A percentile compares a stretch with the other conserved stretches of the same genome.
phyloP scores from a whole-genome alignment of 1,140 invertebrate species.

The Lutraria rhynchaena region DNA sequence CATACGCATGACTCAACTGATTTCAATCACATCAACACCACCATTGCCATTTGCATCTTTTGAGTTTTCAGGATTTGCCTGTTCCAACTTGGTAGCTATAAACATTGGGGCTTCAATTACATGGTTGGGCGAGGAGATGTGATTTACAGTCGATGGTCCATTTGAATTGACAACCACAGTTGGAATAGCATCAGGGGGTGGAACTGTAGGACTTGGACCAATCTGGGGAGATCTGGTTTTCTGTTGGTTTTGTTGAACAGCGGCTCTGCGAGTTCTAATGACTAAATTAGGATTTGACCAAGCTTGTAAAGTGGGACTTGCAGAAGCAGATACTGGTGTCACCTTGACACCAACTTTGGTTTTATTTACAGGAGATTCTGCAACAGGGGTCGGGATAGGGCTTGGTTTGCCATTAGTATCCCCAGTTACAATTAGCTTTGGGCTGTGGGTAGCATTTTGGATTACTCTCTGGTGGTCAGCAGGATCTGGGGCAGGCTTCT shows the following conservation, averaged over 20 bases:
- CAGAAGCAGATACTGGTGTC: not conserved
- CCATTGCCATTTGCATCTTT: conserved; percentile 3
- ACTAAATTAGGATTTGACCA: conserved; percentile 84
- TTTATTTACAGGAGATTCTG: not conserved
- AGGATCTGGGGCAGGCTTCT: not conserved
- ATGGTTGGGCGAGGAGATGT: not conserved
- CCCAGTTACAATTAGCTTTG: not conserved
- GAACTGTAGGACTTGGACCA: conserved; percentile 24
- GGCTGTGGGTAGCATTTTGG: conserved; percentile 1
- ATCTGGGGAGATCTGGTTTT: conserved; percentile 41
- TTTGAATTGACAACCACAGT: not conserved
- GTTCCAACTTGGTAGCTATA: conserved; percentile 33
- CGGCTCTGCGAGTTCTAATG: conserved; percentile 83
- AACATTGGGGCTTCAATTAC: not conserved
- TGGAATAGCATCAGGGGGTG: not conserved
- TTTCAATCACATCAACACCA: conserved; percentile 28
- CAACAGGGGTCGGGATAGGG: not conserved
- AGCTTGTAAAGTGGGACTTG: conserved; percentile 64
- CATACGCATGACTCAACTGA: no score
- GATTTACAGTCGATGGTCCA: conserved; percentile 1
- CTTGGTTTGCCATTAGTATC: not conserved
- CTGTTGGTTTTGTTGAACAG: conserved; percentile 70
- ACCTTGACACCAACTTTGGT: conserved; percentile 18
- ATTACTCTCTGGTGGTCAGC: not conserved
- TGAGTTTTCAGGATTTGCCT: not conserved